phyloP scores from a whole-genome alignment of 2,113 vertebrate species.

The Triplophysa rosa region DNA sequence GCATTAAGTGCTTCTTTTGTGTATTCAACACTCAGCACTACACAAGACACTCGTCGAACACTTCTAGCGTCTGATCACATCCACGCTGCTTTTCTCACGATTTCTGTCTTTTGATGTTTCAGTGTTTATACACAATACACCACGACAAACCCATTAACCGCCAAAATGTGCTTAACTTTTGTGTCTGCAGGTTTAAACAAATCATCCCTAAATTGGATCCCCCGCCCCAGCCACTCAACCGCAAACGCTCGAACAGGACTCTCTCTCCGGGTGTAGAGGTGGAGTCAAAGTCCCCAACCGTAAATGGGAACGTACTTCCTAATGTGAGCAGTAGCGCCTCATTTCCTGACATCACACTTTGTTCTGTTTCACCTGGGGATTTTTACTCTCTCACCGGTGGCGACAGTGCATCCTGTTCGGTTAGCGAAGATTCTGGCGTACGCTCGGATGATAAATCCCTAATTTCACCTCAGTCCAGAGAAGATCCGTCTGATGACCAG shows the following conservation, averaged over 20 bases:
- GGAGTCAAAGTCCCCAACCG: conserved; percentile 44
- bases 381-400: conserved; percentile 71
- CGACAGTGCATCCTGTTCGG: conserved; percentile 65
- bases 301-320: conserved; percentile 42
- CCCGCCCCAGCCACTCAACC: conserved; percentile 71
- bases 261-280: conserved; percentile 70
- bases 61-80: too few relatives aligned
- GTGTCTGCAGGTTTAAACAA: conserved; percentile 67
- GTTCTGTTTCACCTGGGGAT: conserved; percentile 72
- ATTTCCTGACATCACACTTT: conserved; percentile 72
- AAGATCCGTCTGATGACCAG: conserved; percentile 67
- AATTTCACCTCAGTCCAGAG: conserved; percentile 54
- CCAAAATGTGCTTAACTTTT: neutral
- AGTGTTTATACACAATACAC: neutral
- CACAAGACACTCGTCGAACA: neutral
- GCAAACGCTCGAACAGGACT: conserved; percentile 79
- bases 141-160: neutral
- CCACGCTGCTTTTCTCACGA: neutral
- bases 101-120: neutral
- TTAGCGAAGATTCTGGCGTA: conserved; percentile 72
- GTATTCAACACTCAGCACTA: conserved; percentile 11
- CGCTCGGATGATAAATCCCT: conserved; percentile 69
- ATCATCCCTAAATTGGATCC: conserved; percentile 82
- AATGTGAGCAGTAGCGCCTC: conserved; percentile 67
- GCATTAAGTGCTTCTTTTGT: conserved; percentile 1